Conservation (phyloP, 2,888 invertebrate species). For the Acanthacorydalis orientalis region DNA sequence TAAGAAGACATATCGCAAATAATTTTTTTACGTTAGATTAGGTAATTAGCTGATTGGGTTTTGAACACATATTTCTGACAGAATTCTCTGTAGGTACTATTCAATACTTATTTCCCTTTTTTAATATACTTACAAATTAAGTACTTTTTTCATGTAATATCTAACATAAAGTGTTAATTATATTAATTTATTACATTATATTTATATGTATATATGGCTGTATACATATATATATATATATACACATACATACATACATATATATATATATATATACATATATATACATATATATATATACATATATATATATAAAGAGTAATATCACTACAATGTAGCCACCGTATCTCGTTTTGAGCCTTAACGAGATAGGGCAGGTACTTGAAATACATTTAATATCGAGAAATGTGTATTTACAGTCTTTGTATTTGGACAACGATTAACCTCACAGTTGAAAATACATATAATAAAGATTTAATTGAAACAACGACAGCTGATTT, state of each 20-base stretch:
- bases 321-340: conserved; percentile 12
- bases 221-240: no score
- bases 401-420: not conserved
- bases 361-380: conserved; percentile 17
- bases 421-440: not conserved
- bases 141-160: conserved; percentile 1
- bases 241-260: no score
- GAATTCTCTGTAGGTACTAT: conserved; percentile 26
- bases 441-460: not conserved
- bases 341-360: conserved; percentile 23
- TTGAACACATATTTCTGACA: conserved; percentile 30
- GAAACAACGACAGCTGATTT: not conserved
- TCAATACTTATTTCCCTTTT: conserved; percentile 21
- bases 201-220: no score
- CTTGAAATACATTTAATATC: not conserved
- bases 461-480: not conserved
- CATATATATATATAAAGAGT: not conserved
- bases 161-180: conserved; percentile 2
- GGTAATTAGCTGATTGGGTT: conserved; percentile 26
- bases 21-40: not conserved
- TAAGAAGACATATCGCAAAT: not conserved
- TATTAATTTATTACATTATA: not conserved
- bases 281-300: no score
- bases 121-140: conserved; percentile 16
- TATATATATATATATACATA: no score